These are phyloP conservation scores for Pachypanchax playfairii DNA, from an alignment of 2,113 vertebrate species.

Conservation along the genomic window DNA sequence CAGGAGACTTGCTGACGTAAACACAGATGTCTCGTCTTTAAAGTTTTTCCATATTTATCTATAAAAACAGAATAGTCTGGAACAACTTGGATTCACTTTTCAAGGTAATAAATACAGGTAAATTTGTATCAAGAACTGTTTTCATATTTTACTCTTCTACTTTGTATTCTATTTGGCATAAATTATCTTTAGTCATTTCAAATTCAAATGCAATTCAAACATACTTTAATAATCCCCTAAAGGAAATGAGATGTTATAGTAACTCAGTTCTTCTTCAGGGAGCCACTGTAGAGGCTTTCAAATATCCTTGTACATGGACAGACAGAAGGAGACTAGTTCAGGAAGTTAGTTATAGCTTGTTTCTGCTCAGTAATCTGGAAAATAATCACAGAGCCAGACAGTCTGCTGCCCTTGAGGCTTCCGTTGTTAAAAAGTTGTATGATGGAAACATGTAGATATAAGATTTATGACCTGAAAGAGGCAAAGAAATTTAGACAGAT, in stretches of 20 bases:
- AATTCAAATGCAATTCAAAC: too few species aligned
- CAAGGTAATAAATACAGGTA: neutral
- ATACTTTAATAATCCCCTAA: too few species aligned
- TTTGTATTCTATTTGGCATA: too few species aligned
- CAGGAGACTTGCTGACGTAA: neutral
- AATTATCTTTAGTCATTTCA: too few species aligned
- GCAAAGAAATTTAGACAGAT: neutral
- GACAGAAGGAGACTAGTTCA: neutral
- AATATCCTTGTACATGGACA: too few species aligned
- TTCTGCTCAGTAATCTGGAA: neutral
- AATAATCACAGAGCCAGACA: constrained; percentile 34
- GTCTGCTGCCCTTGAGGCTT: constrained; percentile 38
- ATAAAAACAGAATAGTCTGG: neutral
- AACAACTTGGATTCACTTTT: neutral
- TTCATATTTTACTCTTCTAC: neutral
- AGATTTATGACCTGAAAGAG: constrained; percentile 14
- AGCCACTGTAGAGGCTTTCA: too few species aligned
- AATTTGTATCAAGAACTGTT: too few species aligned
- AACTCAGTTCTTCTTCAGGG: too few species aligned
- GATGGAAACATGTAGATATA: neutral
- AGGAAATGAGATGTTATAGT: too few species aligned
- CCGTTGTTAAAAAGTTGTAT: constrained; percentile 10
- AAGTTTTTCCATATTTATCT: too few species aligned
- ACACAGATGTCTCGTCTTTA: neutral
- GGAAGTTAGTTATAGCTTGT: neutral